These are phyloP conservation scores for Papilio glaucus DNA, from an alignment of 1,140 invertebrate genomes.

Conservation along the genomic window DNA sequence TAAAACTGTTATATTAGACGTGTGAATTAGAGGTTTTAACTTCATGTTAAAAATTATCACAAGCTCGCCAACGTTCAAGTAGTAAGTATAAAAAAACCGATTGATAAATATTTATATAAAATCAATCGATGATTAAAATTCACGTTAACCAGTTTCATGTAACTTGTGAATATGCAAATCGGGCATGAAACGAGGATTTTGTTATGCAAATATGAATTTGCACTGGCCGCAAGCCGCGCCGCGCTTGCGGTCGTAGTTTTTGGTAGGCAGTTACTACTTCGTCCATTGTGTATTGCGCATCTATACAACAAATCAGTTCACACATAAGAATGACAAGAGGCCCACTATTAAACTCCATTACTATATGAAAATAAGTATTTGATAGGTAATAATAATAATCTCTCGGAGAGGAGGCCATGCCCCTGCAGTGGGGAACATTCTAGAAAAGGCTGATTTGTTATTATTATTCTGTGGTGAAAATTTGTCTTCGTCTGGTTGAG, in stretches of 20 bases:
- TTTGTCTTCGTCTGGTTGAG: too few relatives aligned
- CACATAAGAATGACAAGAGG: neutral
- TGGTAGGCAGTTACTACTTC: neutral
- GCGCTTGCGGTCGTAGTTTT: slow-evolving; percentile 8
- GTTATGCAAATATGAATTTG: slow-evolving; percentile 46
- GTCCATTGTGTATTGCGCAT: neutral
- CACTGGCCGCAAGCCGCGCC: slow-evolving; percentile 17
- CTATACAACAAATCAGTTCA: neutral
- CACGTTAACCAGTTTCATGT: slow-evolving; percentile 24
- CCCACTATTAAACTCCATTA: too few relatives aligned
- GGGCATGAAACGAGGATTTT: slow-evolving; percentile 45
- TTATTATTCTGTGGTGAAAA: too few relatives aligned
- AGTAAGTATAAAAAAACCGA: neutral
- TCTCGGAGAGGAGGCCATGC: too few relatives aligned
- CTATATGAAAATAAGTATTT: too few relatives aligned
- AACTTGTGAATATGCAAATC: slow-evolving; percentile 47
- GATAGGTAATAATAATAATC: too few relatives aligned
- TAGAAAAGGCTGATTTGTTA: too few relatives aligned
- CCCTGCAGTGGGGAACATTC: too few relatives aligned
- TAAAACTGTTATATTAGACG: too few relatives aligned
- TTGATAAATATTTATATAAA: slow-evolving; percentile 21
- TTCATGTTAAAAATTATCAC: too few relatives aligned
- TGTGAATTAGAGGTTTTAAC: too few relatives aligned
- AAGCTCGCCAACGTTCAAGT: too few relatives aligned
- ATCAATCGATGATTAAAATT: slow-evolving; percentile 29